Conservation (phyloP, 53 echinoderm and acorn worm species). For the Holothuria scabra region DNA sequence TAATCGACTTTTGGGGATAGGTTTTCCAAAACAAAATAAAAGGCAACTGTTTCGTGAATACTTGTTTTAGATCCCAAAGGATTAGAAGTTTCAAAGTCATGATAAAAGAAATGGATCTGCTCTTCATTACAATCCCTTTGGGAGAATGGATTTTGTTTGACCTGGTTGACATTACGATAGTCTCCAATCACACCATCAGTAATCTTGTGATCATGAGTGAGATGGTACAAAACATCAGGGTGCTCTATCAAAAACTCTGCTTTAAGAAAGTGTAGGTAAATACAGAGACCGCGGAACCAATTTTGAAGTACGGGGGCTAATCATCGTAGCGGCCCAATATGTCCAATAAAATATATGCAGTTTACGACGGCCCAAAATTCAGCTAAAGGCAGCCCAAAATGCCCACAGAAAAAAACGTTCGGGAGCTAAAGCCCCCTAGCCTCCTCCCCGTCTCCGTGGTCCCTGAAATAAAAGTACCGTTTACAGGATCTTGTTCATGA, state of each 20-base stretch:
- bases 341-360: too few species aligned
- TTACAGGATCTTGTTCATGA: slow-evolving; percentile 55
- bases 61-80: slow-evolving; percentile 55
- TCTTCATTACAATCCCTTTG: slow-evolving; percentile 41
- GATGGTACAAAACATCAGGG: slow-evolving; percentile 36
- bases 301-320: too few species aligned
- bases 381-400: too few species aligned
- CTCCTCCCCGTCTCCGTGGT: too few species aligned
- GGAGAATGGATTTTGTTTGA: slow-evolving; percentile 43
- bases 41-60: slow-evolving; percentile 55
- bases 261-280: slow-evolving; percentile 51
- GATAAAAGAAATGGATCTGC: slow-evolving; percentile 32
- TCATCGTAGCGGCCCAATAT: too few species aligned
- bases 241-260: slow-evolving; percentile 47
- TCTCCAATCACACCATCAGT: slow-evolving; percentile 42
- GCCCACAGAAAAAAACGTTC: too few species aligned
- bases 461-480: slow-evolving; percentile 60
- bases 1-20: slow-evolving; percentile 59
- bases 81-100: slow-evolving; percentile 40
- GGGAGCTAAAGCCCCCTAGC: too few species aligned
- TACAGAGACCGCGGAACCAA: too few species aligned
- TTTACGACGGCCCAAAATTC: too few species aligned
- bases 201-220: slow-evolving; percentile 47
- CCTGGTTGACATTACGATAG: slow-evolving; percentile 57
- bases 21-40: slow-evolving; percentile 55